Evolutionary conservation across 2,113 vertebrate species (phyloP).

Genomic region (Colius striatus): DNA sequence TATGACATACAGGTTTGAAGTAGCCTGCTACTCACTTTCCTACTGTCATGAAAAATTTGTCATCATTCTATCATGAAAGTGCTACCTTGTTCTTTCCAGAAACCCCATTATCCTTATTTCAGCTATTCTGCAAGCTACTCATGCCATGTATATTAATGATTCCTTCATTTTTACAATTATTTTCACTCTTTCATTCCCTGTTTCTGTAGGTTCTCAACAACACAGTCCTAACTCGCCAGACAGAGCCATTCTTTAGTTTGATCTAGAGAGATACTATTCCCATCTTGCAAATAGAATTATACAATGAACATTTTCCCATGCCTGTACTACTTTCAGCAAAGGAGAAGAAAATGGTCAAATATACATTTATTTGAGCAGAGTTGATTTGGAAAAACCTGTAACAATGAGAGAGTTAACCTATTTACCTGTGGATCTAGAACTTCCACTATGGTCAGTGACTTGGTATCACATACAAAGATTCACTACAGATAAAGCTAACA

Average conservation of each 20-base stretch:
- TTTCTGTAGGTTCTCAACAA: neutral
- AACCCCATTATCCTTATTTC: neutral
- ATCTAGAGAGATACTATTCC: neutral
- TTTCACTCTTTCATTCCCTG: neutral
- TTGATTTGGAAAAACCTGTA: neutral
- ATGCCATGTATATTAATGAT: accelerated
- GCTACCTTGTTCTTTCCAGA: neutral
- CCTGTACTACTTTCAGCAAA: neutral
- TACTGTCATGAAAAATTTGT: neutral
- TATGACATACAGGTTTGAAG: neutral
- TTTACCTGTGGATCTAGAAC: neutral
- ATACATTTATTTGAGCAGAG: neutral
- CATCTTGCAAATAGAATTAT: neutral
- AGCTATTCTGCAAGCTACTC: neutral
- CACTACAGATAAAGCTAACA: neutral
- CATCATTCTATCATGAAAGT: neutral
- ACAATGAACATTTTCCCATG: neutral
- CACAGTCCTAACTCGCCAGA: neutral
- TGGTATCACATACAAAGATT: neutral
- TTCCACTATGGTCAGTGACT: neutral
- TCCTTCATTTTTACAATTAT: neutral
- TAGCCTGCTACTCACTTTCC: neutral
- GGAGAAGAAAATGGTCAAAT: neutral
- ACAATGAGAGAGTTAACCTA: neutral
- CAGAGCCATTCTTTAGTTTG: neutral